phyloP scores from a whole-genome alignment of 2,888 invertebrate species.

The Epistrophe grossulariae region DNA sequence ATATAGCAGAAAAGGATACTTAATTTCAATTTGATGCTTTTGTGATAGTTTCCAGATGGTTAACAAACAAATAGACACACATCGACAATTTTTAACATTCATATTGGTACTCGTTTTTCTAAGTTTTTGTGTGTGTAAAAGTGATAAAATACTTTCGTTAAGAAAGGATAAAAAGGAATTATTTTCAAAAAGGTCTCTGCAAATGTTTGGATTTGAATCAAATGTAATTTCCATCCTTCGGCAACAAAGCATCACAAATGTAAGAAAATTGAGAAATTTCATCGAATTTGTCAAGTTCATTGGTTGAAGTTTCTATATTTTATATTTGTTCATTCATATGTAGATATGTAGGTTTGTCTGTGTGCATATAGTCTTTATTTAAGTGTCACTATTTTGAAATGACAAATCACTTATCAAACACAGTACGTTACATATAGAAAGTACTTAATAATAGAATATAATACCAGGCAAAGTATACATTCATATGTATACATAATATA shows the following conservation, averaged over 20 bases:
- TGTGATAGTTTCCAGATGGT: constrained; percentile 72
- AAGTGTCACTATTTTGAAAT: constrained; percentile 35
- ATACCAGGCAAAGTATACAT: constrained; percentile 31
- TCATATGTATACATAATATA: constrained; percentile 2
- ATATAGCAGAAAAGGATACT: constrained; percentile 55
- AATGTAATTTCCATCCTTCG: neutral
- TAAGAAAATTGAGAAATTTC: constrained; percentile 66
- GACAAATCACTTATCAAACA: constrained; percentile 63
- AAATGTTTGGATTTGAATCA: constrained; percentile 46
- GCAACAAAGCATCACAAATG: neutral
- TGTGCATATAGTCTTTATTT: neutral
- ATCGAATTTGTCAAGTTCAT: constrained; percentile 40
- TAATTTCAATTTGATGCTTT: constrained; percentile 75
- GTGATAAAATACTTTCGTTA: constrained; percentile 55
- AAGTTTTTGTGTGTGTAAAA: constrained; percentile 14
- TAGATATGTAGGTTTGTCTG: neutral
- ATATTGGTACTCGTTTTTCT: neutral
- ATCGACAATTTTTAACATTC: neutral
- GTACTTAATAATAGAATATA: neutral
- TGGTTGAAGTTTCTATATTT: neutral
- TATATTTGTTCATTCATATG: neutral
- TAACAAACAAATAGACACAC: constrained; percentile 6
- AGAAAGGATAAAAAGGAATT: constrained; percentile 19
- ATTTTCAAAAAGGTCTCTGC: constrained; percentile 9
- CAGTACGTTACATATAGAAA: neutral